Evolutionary conservation across 64 coral and sea anemone species (phyloP).

Genomic region (Platygyra sinensis): DNA sequence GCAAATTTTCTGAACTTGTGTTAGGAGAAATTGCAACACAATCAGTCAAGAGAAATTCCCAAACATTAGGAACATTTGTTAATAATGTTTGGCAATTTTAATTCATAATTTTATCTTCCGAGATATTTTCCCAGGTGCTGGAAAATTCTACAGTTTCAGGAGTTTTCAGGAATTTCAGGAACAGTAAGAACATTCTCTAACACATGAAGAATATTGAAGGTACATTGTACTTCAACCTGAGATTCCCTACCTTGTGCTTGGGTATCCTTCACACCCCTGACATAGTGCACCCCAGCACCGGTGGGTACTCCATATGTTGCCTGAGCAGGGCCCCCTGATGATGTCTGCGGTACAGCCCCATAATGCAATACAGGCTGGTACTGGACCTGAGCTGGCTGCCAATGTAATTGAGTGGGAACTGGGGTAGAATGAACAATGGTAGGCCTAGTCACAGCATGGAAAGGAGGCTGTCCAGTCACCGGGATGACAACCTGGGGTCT

Average conservation of each 20-base stretch:
- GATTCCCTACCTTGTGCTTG: slow-evolving; percentile 51
- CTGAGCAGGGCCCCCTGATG: slow-evolving; percentile 3
- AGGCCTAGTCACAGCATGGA: slow-evolving; percentile 38
- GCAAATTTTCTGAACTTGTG: too few relatives aligned
- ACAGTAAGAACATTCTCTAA: too few relatives aligned
- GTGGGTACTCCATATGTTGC: slow-evolving; percentile 41
- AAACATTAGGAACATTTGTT: too few relatives aligned
- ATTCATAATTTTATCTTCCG: too few relatives aligned
- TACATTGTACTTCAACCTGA: too few relatives aligned
- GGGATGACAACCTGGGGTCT: slow-evolving; percentile 67
- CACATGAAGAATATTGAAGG: too few relatives aligned
- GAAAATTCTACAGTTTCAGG: too few relatives aligned
- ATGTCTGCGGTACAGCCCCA: slow-evolving; percentile 49
- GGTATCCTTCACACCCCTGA: slow-evolving; percentile 51
- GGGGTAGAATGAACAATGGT: slow-evolving; percentile 17
- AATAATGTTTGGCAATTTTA: too few relatives aligned
- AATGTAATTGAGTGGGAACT: slow-evolving; percentile 46
- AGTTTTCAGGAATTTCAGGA: too few relatives aligned
- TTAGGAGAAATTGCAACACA: too few relatives aligned
- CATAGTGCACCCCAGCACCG: slow-evolving; percentile 29
- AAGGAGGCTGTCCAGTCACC: slow-evolving; percentile 46
- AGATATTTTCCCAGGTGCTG: too few relatives aligned
- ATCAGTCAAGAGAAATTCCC: too few relatives aligned
- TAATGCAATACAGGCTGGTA: slow-evolving; percentile 53
- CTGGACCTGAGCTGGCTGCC: slow-evolving; percentile 59